Conservation (phyloP, 2,797 vertebrate genomes). For the Microcaecilia unicolor region DNA sequence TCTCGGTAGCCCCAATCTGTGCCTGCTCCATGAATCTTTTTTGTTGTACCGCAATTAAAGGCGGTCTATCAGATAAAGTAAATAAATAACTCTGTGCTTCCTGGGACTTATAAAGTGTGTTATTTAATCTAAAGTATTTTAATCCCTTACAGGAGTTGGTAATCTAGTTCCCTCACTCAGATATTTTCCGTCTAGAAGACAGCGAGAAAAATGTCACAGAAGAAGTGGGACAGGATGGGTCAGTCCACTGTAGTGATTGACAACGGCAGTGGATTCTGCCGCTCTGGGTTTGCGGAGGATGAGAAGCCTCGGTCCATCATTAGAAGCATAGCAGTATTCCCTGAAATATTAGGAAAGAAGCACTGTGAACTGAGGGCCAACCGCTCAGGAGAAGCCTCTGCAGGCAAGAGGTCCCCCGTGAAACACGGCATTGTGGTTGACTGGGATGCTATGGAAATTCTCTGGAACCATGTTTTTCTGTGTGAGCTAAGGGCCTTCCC, state of each 20-base stretch:
- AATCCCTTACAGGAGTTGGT: too few species aligned
- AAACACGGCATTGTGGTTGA: slow-evolving; percentile 28
- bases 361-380: too few species aligned
- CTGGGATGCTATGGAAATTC: slow-evolving; percentile 29
- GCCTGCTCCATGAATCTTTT: too few species aligned
- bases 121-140: too few species aligned
- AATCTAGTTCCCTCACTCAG: too few species aligned
- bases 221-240: slow-evolving; percentile 4
- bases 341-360: too few species aligned
- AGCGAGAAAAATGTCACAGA: too few species aligned
- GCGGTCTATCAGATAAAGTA: slow-evolving; percentile 13
- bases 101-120: too few species aligned
- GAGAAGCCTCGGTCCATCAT: slow-evolving; percentile 13
- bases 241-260: slow-evolving; percentile 21
- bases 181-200: too few species aligned
- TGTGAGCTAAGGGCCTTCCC: slow-evolving; percentile 17
- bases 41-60: too few species aligned
- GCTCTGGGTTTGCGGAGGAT: slow-evolving; percentile 30
- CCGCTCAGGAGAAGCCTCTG: rapidly evolving
- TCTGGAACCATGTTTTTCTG: slow-evolving; percentile 36
- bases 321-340: slow-evolving; percentile 18
- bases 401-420: slow-evolving; percentile 4
- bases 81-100: slow-evolving; percentile 5
- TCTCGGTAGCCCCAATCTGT: too few species aligned
- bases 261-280: slow-evolving; percentile 31